Percentiles rank a stretch among this genome's conserved stretches.
phyloP scores from a whole-genome alignment of 2,797 vertebrate genomes.

The Intellagama lesueurii region DNA sequence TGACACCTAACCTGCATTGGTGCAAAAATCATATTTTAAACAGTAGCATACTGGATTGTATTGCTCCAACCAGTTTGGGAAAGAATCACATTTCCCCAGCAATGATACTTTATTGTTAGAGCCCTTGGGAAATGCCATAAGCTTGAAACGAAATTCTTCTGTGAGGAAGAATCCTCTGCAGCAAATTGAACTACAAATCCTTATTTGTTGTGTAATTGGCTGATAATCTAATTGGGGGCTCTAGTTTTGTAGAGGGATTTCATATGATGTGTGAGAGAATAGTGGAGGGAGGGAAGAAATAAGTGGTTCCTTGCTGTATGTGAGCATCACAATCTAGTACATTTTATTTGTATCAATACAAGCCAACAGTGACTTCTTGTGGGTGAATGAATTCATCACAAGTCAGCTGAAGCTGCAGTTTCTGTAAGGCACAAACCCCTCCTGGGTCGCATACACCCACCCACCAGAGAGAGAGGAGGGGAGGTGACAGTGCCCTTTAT shows the following conservation, averaged over 20 bases:
- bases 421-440: background rate
- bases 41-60: background rate
- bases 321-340: background rate
- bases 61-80: background rate
- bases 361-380: slow-evolving; percentile 35
- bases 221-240: background rate
- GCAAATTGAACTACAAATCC: background rate
- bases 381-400: slow-evolving; percentile 30
- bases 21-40: background rate
- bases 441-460: too few species aligned
- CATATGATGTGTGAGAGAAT: too few species aligned
- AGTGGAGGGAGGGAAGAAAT: background rate
- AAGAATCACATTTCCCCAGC: background rate
- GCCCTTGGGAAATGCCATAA: background rate
- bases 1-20: too few species aligned
- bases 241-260: background rate
- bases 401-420: background rate
- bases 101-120: background rate
- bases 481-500: too few species aligned
- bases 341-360: background rate
- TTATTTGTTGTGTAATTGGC: background rate
- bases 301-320: background rate
- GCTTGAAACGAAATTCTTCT: background rate
- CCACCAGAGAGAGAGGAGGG: background rate
- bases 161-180: background rate